Base-by-base conservation (phyloP, 92 coral and sea anemone genomes). In the Micromussa lordhowensis region DNA sequence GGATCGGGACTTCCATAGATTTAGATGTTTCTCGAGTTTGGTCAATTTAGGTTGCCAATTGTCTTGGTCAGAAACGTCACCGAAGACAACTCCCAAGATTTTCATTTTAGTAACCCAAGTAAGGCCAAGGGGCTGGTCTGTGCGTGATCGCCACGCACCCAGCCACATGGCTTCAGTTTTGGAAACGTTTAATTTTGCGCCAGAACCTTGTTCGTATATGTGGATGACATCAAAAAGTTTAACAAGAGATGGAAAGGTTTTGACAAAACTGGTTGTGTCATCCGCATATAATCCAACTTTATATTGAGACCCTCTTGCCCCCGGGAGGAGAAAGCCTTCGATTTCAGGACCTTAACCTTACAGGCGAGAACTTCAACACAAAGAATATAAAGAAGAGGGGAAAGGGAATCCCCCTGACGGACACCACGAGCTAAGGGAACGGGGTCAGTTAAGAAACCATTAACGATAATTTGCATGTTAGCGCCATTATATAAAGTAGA, bases 131-230 rank as follows among this genome's bases (percentile, higher is more conserved):
- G 87, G 87, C 70, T 69, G 26, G 14, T 83, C 87, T 0, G 68
- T 14, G 53, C 75, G 75, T 31, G 18, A 5, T 0, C 13, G 31
- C 54, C 69, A 70, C 0, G 82, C 48, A 0, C 89, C 89, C 12
- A 90, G 63, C 89, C 89, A 90, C 92, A 90, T 90, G 2, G 92
- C 89, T 10, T 90, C 86, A 3, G 86, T 90, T 31, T 90, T 90
- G 1, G 85, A 19, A 26, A 54, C 17, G 19, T 90, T 90, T 0
- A 79, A 11, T 68, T 28, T 90, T 0, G 86, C 92, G 5, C 89
- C 92, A 1, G 82, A 35, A 6, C 89, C 92, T 0, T 13, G 0
- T 10, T 58, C 89, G 19, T 90, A 85, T 0, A 24, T 3, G 0
- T 22, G 16, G 2, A 78, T 57, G 0, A 79, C 11, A 14, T 38